Evolutionary conservation across 2,113 vertebrate species (phyloP).

Genomic region (Pterocles gutturalis): DNA sequence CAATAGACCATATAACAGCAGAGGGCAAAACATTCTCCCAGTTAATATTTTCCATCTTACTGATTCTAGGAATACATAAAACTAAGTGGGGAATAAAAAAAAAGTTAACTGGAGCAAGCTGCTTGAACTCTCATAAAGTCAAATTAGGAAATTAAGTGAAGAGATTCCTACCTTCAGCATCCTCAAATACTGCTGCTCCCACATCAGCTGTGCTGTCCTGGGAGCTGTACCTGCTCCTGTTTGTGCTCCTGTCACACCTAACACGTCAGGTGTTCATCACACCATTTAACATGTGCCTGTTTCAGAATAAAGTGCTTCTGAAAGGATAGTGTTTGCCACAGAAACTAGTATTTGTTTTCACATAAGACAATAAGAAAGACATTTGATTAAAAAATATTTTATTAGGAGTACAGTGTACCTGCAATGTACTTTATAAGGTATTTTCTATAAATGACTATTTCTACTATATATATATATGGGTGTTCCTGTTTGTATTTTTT

Average conservation of each 20-base stretch:
- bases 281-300: accelerated
- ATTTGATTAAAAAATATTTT: conserved; percentile 75
- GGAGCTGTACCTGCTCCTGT: background rate
- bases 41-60: conserved; percentile 40
- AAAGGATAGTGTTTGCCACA: background rate
- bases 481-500: conserved; percentile 45
- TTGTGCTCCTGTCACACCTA: background rate
- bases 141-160: background rate
- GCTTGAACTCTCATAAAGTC: background rate
- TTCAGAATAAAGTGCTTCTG: background rate
- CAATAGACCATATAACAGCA: background rate
- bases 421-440: conserved; percentile 75
- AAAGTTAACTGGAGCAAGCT: background rate
- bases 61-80: conserved; percentile 35
- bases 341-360: background rate
- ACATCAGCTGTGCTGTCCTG: accelerated
- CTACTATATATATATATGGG: conserved; percentile 46
- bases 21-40: background rate
- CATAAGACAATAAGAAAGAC: background rate
- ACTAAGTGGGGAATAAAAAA: background rate
- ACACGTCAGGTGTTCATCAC: accelerated
- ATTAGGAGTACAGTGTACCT: conserved; percentile 78
- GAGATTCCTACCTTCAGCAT: background rate
- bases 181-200: background rate
- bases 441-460: conserved; percentile 63